Base-by-base conservation (phyloP, 2,888 invertebrate species). In the Hoplodrina blanda region DNA sequence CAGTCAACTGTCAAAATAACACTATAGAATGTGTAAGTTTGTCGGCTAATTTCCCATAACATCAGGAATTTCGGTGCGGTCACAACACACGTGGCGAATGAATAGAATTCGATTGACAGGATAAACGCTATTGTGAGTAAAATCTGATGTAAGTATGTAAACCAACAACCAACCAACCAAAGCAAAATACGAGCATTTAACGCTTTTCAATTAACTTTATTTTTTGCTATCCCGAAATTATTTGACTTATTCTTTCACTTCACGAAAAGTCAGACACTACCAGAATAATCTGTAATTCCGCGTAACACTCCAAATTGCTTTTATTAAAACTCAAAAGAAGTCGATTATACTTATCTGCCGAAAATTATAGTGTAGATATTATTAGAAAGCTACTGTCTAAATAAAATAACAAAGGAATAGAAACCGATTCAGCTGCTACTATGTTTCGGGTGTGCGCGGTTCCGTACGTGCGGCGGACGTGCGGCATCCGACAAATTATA, bases 401-500 rank as follows among this genome's bases (percentile, higher is more conserved):
- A 91, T 89, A 91, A 89, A 88, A 91, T 86, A 90, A 90, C 88
- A 89, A 89, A 88, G 86, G 87, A 90, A 91, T 87, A 85, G 83
- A 88, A 83, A 89, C 89, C 86, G 88, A 89, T 90, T 90, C 89
- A 80, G 88, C 86, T 90, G 88, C 89, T 90, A 86, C 80, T 46
- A 46, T 5, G 74, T 85, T 83, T 78, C 69, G 83, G 82, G 74
- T 82, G 80, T 71, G 77, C 67, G 68, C 62, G 67, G 80, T 75
- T 74, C 82, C 78, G 83, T 83, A 80, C 78, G 83, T 78, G 80
- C 78, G 75, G 77, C 80, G 83, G 84, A 80, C 85, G 86, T 85
- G 92, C 95, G 95, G 95, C 94, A 89, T 89, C 90, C 91, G 86
- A 91, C 92, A 95, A 96, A 95, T 96, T 96, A 96, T 95, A 95